Evolutionary conservation across 2,888 invertebrate genomes (phyloP).

Genomic region (Netelia inedita): DNA sequence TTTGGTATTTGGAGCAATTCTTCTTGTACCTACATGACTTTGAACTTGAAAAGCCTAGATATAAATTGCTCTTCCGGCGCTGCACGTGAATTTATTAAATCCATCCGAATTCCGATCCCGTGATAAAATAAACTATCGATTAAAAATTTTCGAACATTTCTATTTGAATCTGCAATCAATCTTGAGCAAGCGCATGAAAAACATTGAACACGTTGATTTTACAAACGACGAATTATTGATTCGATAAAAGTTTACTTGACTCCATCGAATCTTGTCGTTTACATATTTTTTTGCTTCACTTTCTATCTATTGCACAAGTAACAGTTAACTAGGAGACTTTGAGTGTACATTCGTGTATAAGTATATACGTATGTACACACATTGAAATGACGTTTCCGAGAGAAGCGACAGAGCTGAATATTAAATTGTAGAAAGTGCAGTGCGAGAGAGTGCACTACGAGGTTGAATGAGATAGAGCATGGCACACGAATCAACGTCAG

Average conservation of each 20-base stretch:
- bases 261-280: neutral
- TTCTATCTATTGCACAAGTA: neutral
- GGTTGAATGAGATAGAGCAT: conserved; percentile 26
- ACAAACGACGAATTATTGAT: no score
- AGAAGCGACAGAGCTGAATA: conserved; percentile 22
- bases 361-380: neutral
- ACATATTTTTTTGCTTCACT: neutral
- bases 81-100: no score
- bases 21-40: neutral
- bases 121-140: no score
- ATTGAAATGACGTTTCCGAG: conserved; percentile 13
- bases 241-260: no score
- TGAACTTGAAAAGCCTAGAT: no score
- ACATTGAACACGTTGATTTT: no score
- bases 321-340: neutral
- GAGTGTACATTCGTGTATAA: neutral
- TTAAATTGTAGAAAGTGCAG: conserved; percentile 26
- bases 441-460: conserved; percentile 5
- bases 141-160: no score
- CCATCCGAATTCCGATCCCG: no score
- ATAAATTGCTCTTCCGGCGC: no score
- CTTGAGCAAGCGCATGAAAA: no score
- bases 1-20: neutral
- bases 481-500: conserved; percentile 41
- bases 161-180: no score